These are phyloP conservation scores for Drosophila biarmipes DNA, from an alignment of 1,140 invertebrate genomes.

Conservation along the genomic window DNA sequence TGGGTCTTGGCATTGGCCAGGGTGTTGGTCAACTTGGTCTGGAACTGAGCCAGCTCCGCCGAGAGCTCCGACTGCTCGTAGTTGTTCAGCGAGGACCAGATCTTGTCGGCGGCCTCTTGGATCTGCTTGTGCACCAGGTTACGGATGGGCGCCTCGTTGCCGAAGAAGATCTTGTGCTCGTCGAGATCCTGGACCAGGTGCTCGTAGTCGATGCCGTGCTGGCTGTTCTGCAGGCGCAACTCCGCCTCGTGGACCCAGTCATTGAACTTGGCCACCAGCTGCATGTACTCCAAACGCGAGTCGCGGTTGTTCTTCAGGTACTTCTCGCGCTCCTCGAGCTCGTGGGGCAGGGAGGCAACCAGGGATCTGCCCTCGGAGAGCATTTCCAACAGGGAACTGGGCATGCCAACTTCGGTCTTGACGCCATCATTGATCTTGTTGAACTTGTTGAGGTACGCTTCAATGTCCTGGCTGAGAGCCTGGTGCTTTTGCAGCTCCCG, in stretches of 20 bases:
- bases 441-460: slow-evolving; percentile 89
- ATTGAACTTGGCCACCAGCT: slow-evolving; percentile 90
- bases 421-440: slow-evolving; percentile 88
- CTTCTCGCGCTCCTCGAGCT: slow-evolving; percentile 91
- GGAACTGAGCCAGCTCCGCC: slow-evolving; percentile 91
- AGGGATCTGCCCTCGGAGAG: slow-evolving; percentile 92
- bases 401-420: slow-evolving; percentile 90
- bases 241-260: slow-evolving; percentile 94
- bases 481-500: slow-evolving; percentile 92
- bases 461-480: slow-evolving; percentile 88
- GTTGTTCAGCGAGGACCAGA: slow-evolving; percentile 92
- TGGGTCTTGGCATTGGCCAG: slow-evolving; percentile 92
- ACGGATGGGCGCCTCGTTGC: slow-evolving; percentile 90
- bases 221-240: slow-evolving; percentile 90
- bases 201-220: slow-evolving; percentile 94
- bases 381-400: slow-evolving; percentile 91
- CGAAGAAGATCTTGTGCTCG: slow-evolving; percentile 94
- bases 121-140: slow-evolving; percentile 92
- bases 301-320: slow-evolving; percentile 93
- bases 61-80: slow-evolving; percentile 93
- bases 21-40: slow-evolving; percentile 91
- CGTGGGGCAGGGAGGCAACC: slow-evolving; percentile 90
- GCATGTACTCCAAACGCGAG: slow-evolving; percentile 90
- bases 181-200: slow-evolving; percentile 92
- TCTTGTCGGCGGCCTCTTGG: slow-evolving; percentile 93